Conservation (phyloP, 2,797 vertebrate species). For the Crypturellus tataupa region DNA sequence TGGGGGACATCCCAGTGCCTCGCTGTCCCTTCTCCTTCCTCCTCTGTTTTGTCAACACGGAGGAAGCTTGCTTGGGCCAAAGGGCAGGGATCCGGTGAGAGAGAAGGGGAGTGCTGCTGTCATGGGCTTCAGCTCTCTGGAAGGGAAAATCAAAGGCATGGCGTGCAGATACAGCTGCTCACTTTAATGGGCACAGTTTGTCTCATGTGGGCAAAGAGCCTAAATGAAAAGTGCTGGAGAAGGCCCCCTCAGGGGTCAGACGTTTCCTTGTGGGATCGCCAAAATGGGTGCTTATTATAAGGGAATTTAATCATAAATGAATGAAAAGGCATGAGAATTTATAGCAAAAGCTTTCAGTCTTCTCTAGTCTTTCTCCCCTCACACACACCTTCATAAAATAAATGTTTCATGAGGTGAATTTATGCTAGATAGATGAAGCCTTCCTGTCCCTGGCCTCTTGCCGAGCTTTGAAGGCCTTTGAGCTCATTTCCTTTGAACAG, state of each 20-base stretch:
- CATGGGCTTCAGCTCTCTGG: background rate
- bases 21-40: background rate
- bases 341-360: background rate
- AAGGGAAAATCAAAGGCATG: background rate
- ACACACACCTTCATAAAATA: background rate
- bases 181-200: background rate
- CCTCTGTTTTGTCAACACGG: background rate
- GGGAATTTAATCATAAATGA: background rate
- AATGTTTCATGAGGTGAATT: background rate
- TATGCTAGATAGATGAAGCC: background rate
- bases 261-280: too few relatives aligned
- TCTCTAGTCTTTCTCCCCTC: accelerated
- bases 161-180: background rate
- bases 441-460: background rate
- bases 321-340: too few relatives aligned
- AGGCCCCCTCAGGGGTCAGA: too few relatives aligned
- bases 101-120: too few relatives aligned
- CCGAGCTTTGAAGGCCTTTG: background rate
- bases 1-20: background rate
- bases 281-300: background rate
- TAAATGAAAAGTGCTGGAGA: background rate
- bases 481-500: background rate
- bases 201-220: too few relatives aligned
- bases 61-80: background rate
- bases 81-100: background rate